A percentile compares a stretch with the other conserved stretches of the same genome.
These are phyloP conservation scores for Liparis tanakae DNA, from an alignment of 2,797 vertebrate genomes.

Conservation along the genomic window DNA sequence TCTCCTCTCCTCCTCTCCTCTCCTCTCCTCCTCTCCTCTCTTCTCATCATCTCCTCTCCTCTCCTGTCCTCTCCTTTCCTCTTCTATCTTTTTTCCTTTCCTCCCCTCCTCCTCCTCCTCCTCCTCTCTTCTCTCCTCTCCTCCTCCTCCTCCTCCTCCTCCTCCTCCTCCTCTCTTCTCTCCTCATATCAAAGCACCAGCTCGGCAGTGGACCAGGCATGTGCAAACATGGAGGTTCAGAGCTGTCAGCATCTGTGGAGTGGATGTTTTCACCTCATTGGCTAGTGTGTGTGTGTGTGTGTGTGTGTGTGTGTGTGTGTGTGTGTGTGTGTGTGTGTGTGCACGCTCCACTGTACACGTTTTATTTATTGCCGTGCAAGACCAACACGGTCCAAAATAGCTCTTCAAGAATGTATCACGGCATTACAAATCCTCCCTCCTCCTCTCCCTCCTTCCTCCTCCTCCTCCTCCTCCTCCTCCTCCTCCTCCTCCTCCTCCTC, in stretches of 20 bases:
- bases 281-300: not conserved
- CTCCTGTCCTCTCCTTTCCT: no score
- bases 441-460: no score
- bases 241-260: slow-evolving; percentile 43
- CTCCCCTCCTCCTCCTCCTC: no score
- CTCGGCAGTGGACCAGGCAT: slow-evolving; percentile 37
- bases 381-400: slow-evolving; percentile 14
- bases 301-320: no score
- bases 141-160: no score
- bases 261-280: slow-evolving; percentile 46
- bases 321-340: not conserved
- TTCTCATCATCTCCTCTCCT: no score
- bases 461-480: no score
- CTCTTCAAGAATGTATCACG: no score
- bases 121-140: no score
- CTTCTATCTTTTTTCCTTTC: no score
- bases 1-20: slow-evolving; percentile 11
- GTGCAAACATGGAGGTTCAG: slow-evolving; percentile 31
- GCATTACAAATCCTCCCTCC: not conserved
- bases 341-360: not conserved
- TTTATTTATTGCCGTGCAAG: slow-evolving; percentile 20
- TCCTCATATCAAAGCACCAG: slow-evolving; percentile 41
- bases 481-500: not conserved
- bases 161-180: not conserved
- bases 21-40: not conserved